phyloP scores from a whole-genome alignment of 2,113 vertebrate species.

The Speoplatyrhinus poulsoni region DNA sequence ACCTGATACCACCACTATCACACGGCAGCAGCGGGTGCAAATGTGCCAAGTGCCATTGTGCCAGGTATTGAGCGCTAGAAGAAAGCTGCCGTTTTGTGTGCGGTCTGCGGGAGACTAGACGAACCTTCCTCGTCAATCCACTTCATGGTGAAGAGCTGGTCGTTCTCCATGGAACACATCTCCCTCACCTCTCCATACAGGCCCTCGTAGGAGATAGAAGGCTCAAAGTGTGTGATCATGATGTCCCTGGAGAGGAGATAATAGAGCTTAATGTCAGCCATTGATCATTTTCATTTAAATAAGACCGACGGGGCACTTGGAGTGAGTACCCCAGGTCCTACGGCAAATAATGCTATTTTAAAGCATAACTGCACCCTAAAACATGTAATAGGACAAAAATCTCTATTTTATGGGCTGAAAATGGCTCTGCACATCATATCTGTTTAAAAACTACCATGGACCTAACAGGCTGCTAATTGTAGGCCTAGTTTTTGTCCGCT shows the following conservation, averaged over 20 bases:
- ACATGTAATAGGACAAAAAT: too few species aligned
- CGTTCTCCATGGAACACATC: slow-evolving; percentile 97
- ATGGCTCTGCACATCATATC: too few species aligned
- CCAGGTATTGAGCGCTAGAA: too few species aligned
- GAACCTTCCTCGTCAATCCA: slow-evolving; percentile 99
- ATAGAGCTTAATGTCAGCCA: slow-evolving; percentile 25
- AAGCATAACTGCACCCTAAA: too few species aligned
- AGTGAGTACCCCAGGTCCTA: neutral
- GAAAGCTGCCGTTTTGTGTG: neutral
- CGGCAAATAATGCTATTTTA: neutral
- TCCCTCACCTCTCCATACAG: slow-evolving; percentile 92
- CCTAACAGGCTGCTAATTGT: too few species aligned
- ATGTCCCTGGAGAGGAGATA: slow-evolving; percentile 85
- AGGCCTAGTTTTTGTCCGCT: too few species aligned
- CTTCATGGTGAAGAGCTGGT: slow-evolving; percentile 99
- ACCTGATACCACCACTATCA: too few species aligned
- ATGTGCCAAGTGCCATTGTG: too few species aligned
- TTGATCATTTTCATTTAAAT: too few species aligned
- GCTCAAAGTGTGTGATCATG: slow-evolving; percentile 99
- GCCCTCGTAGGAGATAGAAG: slow-evolving; percentile 92
- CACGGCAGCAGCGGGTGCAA: too few species aligned
- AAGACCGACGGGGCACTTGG: neutral
- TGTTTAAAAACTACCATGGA: too few species aligned
- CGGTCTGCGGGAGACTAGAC: neutral
- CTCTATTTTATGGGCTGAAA: too few species aligned